These are phyloP conservation scores for Eleutherodactylus coqui DNA, from an alignment of 2,797 vertebrate species.

Conservation along the genomic window DNA sequence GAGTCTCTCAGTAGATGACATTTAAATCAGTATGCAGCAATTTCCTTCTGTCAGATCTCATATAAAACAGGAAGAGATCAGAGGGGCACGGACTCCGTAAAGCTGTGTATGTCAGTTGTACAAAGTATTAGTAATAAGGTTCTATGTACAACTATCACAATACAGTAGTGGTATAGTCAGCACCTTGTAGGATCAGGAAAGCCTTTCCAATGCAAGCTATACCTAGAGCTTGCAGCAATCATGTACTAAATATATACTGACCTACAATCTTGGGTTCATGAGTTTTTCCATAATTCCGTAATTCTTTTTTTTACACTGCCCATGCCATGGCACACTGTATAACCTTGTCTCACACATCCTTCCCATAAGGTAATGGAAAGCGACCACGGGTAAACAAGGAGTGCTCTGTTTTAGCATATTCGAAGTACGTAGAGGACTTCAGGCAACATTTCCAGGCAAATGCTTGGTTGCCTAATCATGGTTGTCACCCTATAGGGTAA, in stretches of 20 bases:
- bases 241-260: not conserved
- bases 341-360: not conserved
- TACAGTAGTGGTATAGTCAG: too few relatives aligned
- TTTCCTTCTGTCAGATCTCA: too few relatives aligned
- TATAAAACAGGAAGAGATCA: too few relatives aligned
- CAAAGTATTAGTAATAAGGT: too few relatives aligned
- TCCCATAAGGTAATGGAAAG: not conserved
- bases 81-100: too few relatives aligned
- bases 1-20: too few relatives aligned
- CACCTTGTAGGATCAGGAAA: too few relatives aligned
- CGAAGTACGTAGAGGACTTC: not conserved
- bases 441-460: not conserved
- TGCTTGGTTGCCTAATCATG: not conserved
- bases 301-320: not conserved
- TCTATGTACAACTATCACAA: too few relatives aligned
- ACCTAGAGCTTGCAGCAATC: too few relatives aligned
- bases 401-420: not conserved
- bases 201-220: too few relatives aligned
- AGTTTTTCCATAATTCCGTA: not conserved
- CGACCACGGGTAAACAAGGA: not conserved
- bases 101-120: too few relatives aligned
- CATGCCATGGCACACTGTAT: not conserved
- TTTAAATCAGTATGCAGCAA: too few relatives aligned
- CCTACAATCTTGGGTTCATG: not conserved
- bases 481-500: not conserved